These are phyloP conservation scores for Scaeva pyrastri DNA, from an alignment of 2,888 invertebrate species.

Conservation along the genomic window DNA sequence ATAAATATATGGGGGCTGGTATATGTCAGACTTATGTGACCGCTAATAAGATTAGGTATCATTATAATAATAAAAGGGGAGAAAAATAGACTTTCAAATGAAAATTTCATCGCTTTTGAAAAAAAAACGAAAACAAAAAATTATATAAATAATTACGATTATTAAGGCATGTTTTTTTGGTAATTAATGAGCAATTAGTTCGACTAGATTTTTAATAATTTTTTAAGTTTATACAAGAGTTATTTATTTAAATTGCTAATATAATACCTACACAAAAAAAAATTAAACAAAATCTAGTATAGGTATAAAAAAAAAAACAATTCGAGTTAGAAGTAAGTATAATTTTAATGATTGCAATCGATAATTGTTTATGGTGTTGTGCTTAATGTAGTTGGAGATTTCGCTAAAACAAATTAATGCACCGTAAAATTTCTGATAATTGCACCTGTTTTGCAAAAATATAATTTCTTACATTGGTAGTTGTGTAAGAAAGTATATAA, in stretches of 20 bases:
- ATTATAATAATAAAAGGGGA: conserved; percentile 2
- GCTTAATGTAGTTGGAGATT: conserved; percentile 26
- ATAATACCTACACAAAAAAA: conserved; percentile 26
- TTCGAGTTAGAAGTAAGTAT: conserved; percentile 22
- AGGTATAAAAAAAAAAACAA: conserved; percentile 30
- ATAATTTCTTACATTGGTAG: not conserved
- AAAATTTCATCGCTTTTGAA: conserved; percentile 64
- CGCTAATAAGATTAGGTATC: conserved; percentile 59
- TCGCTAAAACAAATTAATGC: conserved; percentile 67
- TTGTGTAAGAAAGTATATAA: too few relatives aligned
- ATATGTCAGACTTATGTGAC: conserved; percentile 31
- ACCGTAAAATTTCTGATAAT: conserved; percentile 66
- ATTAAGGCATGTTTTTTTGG: conserved; percentile 52
- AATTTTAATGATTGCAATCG: conserved; percentile 61
- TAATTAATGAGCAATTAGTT: conserved; percentile 71
- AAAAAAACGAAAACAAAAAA: not conserved
- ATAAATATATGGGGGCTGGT: conserved; percentile 17
- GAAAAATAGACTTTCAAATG: conserved; percentile 30
- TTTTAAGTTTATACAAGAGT: conserved; percentile 58
- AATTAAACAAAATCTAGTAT: conserved; percentile 17
- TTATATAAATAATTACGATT: conserved; percentile 65
- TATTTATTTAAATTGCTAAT: conserved; percentile 63
- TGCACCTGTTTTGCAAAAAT: not conserved
- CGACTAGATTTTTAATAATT: conserved; percentile 74
- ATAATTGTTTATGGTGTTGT: conserved; percentile 43